Base-by-base conservation (phyloP, 2,888 invertebrate genomes). In the Phymatocera aterrima region DNA sequence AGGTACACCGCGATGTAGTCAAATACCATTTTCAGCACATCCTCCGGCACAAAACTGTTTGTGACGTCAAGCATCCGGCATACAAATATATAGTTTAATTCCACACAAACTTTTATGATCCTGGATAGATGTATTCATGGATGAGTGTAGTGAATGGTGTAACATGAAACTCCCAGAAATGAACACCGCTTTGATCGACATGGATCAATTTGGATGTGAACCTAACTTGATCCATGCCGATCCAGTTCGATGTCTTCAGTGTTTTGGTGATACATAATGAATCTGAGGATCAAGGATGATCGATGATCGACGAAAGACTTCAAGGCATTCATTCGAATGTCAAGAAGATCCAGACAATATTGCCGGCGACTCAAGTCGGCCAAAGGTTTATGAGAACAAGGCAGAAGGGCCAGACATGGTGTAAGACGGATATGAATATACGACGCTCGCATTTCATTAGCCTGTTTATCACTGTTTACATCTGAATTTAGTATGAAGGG, bases 401-500 rank as follows among this genome's bases (percentile, higher is more conserved):
- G 21, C 15, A 43, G 24, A 68, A 72, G 72, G 72, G 72, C 72
- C n/a, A 72, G 18, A 34, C 34, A 72, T 48, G 72, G 72, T 43
- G 34, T 43, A 31, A 48, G 31, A 72, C 12, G n/a, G 51, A 21
- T 24, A 18, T 48, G 46, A 5, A 34, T 28, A 37, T n/a, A 31
- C 18, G 72, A 72, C 51, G 72, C 34, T 34, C 72, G 72, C 31
- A 34, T 72, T 72, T 72, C 72, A 51, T 72, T 72, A 72, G 43
- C 28, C 68, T 24, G 68, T n/a, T 68, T 46, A 68, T 60, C 10
- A 3, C 1, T 64, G 37, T 37, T 64, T 34, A 37, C 12, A 72
- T 24, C 72, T n/a, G 28, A 51, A 72, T 51, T 72, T 51, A 18
- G 48, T 34, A 51, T 34, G 72, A 72, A 72, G 72, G 72, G 72